A percentile compares a stretch with the other conserved stretches of the same genome.
Evolutionary conservation across 2,797 vertebrate genomes (phyloP).

Genomic region (Antennarius maculatus): DNA sequence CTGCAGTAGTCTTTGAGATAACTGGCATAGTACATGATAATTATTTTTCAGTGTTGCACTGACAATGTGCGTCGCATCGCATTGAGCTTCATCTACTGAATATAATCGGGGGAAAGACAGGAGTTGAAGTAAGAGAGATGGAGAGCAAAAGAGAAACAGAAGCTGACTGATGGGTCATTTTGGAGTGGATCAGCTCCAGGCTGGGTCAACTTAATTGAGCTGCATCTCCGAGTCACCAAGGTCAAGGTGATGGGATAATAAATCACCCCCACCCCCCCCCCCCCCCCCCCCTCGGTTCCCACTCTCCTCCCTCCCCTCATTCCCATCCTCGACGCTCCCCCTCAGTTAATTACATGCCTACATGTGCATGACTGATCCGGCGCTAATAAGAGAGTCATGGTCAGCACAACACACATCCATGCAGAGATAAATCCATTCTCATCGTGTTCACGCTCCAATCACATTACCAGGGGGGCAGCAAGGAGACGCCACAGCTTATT

Average conservation of each 20-base stretch:
- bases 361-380: conserved; percentile 70
- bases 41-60: conserved; percentile 21
- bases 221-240: conserved; percentile 70
- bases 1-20: conserved; percentile 14
- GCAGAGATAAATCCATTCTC: conserved; percentile 29
- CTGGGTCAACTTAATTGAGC: conserved; percentile 77
- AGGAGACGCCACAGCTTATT: conserved; percentile 30
- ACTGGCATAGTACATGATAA: background rate
- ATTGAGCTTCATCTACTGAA: conserved; percentile 21
- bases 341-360: conserved; percentile 76
- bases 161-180: conserved; percentile 51
- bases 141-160: conserved; percentile 19
- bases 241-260: conserved; percentile 81
- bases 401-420: conserved; percentile 42
- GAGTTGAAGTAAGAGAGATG: conserved; percentile 11
- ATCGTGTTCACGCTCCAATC: conserved; percentile 43
- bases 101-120: conserved; percentile 23
- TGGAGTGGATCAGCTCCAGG: conserved; percentile 62
- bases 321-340: background rate
- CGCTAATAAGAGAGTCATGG: conserved; percentile 70
- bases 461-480: conserved; percentile 25
- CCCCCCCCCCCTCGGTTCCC: conserved; percentile 8
- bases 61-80: conserved; percentile 13
- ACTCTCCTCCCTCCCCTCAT: conserved; percentile 4
- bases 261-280: conserved; percentile 66